Conservation (phyloP, 2,888 invertebrate genomes). For the Tortrix viridana region DNA sequence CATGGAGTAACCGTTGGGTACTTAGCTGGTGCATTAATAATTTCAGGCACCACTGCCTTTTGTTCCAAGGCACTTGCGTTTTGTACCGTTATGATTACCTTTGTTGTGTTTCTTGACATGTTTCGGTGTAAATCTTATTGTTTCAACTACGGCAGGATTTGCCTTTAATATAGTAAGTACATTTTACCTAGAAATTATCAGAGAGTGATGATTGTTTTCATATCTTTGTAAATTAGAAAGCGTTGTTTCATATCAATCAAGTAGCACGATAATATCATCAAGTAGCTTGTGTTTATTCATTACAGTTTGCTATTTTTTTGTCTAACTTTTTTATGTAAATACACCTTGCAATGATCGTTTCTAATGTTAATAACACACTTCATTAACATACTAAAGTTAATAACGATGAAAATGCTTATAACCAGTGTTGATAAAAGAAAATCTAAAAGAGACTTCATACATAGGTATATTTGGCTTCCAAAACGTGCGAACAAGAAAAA, state of each 20-base stretch:
- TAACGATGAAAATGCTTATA: not conserved
- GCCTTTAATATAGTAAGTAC: conserved; percentile 8
- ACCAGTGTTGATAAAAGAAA: not conserved
- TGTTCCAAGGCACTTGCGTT: conserved; percentile 69
- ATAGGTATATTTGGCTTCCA: conserved; percentile 1
- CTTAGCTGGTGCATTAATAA: conserved; percentile 63
- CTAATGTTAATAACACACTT: conserved; percentile 10
- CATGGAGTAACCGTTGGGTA: conserved; percentile 63
- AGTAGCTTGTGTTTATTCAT: conserved; percentile 21
- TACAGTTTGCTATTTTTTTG: conserved; percentile 13
- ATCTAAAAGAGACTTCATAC: conserved; percentile 12
- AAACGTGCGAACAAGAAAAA: conserved; percentile 61
- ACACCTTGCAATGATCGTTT: conserved; percentile 11
- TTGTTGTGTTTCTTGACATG: conserved; percentile 38
- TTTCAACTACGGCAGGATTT: conserved; percentile 16
- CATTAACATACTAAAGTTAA: not conserved
- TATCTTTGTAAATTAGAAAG: conserved; percentile 11
- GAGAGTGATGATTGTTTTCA: not conserved
- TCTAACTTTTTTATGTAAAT: conserved; percentile 22
- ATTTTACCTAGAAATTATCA: not conserved
- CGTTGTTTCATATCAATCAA: conserved; percentile 14
- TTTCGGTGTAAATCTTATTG: conserved; percentile 17
- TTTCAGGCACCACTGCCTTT: conserved; percentile 70
- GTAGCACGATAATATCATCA: conserved; percentile 15
- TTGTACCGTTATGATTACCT: conserved; percentile 55